Evolutionary conservation across 2,797 vertebrate genomes (phyloP), one percentile per base, ranked within the genome.

Genomic region (Myoxocephalus aenaeus): DNA sequence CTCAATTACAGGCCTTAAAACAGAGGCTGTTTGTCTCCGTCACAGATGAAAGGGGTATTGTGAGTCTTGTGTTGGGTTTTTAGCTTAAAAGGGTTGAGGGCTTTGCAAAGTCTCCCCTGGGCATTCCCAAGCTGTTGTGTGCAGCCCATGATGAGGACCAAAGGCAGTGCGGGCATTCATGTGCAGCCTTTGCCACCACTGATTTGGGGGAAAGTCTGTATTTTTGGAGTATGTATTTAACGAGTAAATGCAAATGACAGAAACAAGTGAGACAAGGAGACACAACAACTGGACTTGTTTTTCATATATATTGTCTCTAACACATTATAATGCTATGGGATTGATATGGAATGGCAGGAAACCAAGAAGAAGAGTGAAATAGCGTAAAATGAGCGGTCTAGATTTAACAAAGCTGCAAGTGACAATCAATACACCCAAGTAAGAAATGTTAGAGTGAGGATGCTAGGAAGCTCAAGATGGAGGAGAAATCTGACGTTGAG

Each of bases 1-100:
- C 77, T 79, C 87, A 90, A 90, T 88, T 93, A 87, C 70, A 82
- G 75, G 77, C 80, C 72, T 72, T 62, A 48, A 79, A 87, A 85
- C 80, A 58, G 50, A 76, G 76, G 67, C 69, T 77, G 70, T 79
- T 80, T 76, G 82, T 84, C 67, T 82, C 48, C 13, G 70, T 34
- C 50, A 77, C 56, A 77, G 77, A 89, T 84, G 70, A 79, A 75
- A 74, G 59, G 72, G 50, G 51, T 51, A 17, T 48, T 7, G 44
- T 42, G 40, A 13, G 46, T 50, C 53, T 20, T 81, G 62, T 0
- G 32, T 71, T 65, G 62, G 7, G 27, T 69, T 63, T 75, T 87
- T 44, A 69, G 66, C 74, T 72, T 75, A 77, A 84, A 88, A 77
- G 36, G 70, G 65, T 63, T 25, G 63, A 77, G 77, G 63, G 74